phyloP scores from a whole-genome alignment of 92 coral and sea anemone species.

The Phenganax stokvisi region DNA sequence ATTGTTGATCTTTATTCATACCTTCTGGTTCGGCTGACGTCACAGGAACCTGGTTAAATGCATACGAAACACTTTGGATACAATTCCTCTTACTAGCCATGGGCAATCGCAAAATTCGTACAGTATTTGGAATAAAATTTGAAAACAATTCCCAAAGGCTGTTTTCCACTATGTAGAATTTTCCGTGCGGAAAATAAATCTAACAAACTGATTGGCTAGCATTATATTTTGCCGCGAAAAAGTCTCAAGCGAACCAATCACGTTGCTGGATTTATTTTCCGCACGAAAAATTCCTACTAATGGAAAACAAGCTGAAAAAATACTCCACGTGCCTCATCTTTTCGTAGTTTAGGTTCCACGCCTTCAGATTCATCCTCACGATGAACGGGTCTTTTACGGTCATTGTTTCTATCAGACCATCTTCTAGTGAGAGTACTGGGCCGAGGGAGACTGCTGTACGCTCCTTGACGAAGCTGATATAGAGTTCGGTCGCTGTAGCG shows the following conservation, averaged over 20 bases:
- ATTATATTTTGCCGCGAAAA: too few relatives aligned
- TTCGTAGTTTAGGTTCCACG: constrained; percentile 19
- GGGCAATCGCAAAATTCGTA: too few relatives aligned
- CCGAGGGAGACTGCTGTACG: constrained; percentile 57
- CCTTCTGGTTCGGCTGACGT: constrained; percentile 71
- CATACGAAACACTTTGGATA: neutral
- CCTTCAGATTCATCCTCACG: constrained; percentile 45
- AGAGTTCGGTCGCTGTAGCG: constrained; percentile 96
- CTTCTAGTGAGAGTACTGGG: constrained; percentile 46
- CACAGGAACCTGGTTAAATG: constrained; percentile 63
- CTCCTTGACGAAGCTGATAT: constrained; percentile 88
- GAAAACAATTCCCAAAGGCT: neutral
- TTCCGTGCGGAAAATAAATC: too few relatives aligned
- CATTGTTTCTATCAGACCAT: constrained; percentile 82
- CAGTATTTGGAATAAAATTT: neutral
- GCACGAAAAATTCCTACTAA: neutral
- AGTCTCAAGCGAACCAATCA: too few relatives aligned
- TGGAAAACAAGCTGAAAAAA: neutral
- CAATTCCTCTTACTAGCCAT: neutral
- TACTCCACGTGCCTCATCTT: constrained; percentile 6
- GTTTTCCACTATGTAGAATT: too few relatives aligned
- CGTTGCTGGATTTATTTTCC: too few relatives aligned
- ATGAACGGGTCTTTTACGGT: constrained; percentile 62
- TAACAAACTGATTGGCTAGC: too few relatives aligned
- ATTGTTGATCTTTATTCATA: constrained; percentile 67